Percentiles rank a stretch among this genome's conserved stretches.
phyloP scores from a whole-genome alignment of 30 jellyfish, hydroid and myxozoan genomes.

The Turritopsis dohrnii region DNA sequence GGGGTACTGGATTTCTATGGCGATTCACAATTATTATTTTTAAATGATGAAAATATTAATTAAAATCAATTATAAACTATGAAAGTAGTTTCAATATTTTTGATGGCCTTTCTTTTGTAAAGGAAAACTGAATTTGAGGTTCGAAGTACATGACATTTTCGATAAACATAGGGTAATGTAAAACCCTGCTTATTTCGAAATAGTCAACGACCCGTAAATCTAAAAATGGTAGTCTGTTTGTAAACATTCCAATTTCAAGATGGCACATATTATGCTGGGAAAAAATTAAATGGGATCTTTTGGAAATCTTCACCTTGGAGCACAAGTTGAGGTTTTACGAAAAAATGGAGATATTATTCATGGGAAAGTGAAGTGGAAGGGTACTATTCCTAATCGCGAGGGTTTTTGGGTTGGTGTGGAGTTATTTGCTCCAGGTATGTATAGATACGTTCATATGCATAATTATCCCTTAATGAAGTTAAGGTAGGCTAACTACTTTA shows the following conservation, averaged over 20 bases:
- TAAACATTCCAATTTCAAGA: conserved; percentile 12
- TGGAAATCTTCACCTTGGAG: conserved; percentile 22
- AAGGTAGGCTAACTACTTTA: too few relatives aligned
- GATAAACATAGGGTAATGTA: too few relatives aligned
- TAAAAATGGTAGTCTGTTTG: conserved; percentile 5
- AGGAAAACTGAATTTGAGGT: too few relatives aligned
- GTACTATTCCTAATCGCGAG: not conserved
- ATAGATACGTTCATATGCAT: not conserved
- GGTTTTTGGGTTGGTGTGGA: conserved; percentile 38
- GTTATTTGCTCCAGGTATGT: conserved; percentile 13
- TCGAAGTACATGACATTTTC: too few relatives aligned
- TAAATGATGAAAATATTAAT: too few relatives aligned
- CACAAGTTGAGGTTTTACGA: conserved; percentile 18
- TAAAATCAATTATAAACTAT: too few relatives aligned
- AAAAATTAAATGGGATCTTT: not conserved
- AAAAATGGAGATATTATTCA: not conserved
- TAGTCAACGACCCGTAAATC: not conserved
- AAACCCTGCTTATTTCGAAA: not conserved
- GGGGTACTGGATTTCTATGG: not conserved
- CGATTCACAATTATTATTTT: too few relatives aligned
- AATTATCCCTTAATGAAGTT: not conserved
- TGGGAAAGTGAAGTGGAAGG: conserved; percentile 35
- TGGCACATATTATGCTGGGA: not conserved
- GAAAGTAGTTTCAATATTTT: too few relatives aligned
- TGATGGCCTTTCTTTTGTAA: too few relatives aligned